Percentiles rank a stretch among this genome's conserved stretches.
These are phyloP conservation scores for Sturnus vulgaris DNA, from an alignment of 2,113 vertebrate species.

Conservation along the genomic window DNA sequence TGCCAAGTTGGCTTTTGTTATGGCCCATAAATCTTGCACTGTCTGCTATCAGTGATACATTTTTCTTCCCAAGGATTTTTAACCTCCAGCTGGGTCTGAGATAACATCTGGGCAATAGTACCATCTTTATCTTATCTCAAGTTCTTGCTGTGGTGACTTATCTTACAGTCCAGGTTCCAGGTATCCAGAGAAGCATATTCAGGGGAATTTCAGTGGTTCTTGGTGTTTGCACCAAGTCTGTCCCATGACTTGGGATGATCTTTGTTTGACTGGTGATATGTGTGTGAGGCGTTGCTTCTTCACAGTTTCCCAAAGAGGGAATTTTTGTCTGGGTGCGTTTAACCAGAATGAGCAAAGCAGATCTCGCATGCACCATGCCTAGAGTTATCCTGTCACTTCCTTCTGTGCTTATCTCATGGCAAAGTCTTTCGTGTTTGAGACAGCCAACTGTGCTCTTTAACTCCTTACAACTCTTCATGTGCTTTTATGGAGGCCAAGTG, in stretches of 20 bases:
- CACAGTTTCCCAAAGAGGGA: background rate
- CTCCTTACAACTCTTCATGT: background rate
- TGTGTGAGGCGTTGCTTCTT: background rate
- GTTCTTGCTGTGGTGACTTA: background rate
- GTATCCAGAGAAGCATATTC: background rate
- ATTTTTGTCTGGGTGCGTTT: background rate
- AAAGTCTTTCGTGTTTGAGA: background rate
- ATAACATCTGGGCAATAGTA: background rate
- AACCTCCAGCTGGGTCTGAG: background rate
- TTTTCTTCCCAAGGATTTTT: background rate
- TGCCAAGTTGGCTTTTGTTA: background rate
- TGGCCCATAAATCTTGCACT: background rate
- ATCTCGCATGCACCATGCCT: accelerated
- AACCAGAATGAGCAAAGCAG: background rate
- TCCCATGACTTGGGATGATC: background rate
- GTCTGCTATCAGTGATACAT: background rate
- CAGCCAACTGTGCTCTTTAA: background rate
- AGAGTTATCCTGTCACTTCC: background rate
- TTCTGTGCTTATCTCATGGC: background rate
- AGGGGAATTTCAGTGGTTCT: background rate
- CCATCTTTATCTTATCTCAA: background rate
- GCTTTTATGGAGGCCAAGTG: background rate
- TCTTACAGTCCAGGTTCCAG: background rate
- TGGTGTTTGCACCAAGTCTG: background rate
- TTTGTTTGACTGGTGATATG: background rate